Conservation (phyloP, 2,888 invertebrate genomes). For the Drosophila fulvimacula region DNA sequence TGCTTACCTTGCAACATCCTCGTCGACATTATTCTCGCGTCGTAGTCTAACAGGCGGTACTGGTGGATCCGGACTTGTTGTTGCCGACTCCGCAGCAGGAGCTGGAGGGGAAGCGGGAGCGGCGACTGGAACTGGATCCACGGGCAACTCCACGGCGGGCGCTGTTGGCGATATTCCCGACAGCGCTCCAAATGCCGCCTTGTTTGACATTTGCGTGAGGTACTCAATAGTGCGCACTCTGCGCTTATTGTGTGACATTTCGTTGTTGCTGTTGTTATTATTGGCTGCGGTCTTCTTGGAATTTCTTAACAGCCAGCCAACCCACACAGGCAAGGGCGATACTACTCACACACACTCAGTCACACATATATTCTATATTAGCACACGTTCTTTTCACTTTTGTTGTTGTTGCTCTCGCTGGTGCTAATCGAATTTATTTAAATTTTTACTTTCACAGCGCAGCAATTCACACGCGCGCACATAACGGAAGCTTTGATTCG, state of each 20-base stretch:
- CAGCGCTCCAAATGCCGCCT: slow-evolving; percentile 29
- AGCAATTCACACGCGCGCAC: slow-evolving; percentile 46
- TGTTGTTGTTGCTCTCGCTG: slow-evolving; percentile 25
- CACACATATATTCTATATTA: slow-evolving; percentile 14
- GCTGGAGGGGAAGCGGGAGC: neutral
- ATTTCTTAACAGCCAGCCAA: slow-evolving; percentile 37
- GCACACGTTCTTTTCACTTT: slow-evolving; percentile 29
- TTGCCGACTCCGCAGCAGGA: slow-evolving; percentile 16
- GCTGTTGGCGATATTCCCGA: slow-evolving; percentile 32
- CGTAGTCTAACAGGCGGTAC: slow-evolving; percentile 63
- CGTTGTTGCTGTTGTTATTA: slow-evolving; percentile 17
- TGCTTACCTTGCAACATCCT: slow-evolving; percentile 73
- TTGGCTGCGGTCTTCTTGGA: slow-evolving; percentile 60
- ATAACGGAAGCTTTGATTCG: slow-evolving; percentile 39
- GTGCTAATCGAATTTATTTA: slow-evolving; percentile 69
- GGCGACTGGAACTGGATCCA: slow-evolving; percentile 13
- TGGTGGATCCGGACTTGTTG: slow-evolving; percentile 18
- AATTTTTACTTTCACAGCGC: slow-evolving; percentile 66
- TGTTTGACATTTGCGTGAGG: slow-evolving; percentile 53
- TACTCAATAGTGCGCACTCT: slow-evolving; percentile 73
- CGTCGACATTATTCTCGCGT: slow-evolving; percentile 70
- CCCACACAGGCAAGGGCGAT: slow-evolving; percentile 23
- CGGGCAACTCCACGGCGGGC: slow-evolving; percentile 24
- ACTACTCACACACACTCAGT: slow-evolving; percentile 9
- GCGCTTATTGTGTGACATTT: slow-evolving; percentile 70